These are phyloP conservation scores for Erinaceus europaeus DNA, from an alignment of 2,113 vertebrate species.

Conservation along the genomic window DNA sequence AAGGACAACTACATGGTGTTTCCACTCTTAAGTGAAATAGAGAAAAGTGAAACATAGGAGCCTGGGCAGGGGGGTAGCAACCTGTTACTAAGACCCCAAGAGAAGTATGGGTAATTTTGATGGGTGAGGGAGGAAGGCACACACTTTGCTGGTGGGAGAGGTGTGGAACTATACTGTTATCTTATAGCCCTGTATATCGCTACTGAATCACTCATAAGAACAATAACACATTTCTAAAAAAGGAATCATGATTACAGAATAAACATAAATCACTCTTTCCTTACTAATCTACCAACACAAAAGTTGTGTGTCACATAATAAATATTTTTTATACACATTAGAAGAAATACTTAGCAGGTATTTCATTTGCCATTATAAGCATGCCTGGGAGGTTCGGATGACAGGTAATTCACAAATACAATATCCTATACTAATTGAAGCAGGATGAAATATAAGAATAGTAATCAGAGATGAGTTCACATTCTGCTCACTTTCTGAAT, in stretches of 20 bases:
- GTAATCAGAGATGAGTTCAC: constrained; percentile 81
- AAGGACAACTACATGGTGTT: too few species aligned
- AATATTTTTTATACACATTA: constrained; percentile 56
- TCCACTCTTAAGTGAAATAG: too few species aligned
- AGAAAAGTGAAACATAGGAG: too few species aligned
- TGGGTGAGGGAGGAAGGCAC: too few species aligned
- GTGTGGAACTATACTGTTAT: too few species aligned
- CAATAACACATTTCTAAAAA: too few species aligned
- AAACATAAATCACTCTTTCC: constrained; percentile 51
- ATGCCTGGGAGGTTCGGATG: constrained; percentile 68
- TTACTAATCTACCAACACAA: constrained; percentile 28
- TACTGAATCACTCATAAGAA: too few species aligned
- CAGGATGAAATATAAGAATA: constrained; percentile 71
- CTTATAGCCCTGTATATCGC: too few species aligned
- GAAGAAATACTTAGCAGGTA: constrained; percentile 68
- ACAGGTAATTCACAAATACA: constrained; percentile 80
- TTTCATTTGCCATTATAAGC: constrained; percentile 75
- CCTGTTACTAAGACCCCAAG: too few species aligned
- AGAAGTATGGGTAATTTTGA: too few species aligned
- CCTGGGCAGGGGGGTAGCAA: too few species aligned
- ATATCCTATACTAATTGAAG: constrained; percentile 82
- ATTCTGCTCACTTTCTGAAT: constrained; percentile 72
- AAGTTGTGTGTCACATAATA: constrained; percentile 66
- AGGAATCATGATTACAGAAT: constrained; percentile 6
- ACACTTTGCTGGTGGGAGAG: too few species aligned